A percentile compares a stretch with the other conserved stretches of the same genome.
Evolutionary conservation across 35 echinoderm and acorn worm genomes (phyloP).

Genomic region (Heliocidaris tuberculata): DNA sequence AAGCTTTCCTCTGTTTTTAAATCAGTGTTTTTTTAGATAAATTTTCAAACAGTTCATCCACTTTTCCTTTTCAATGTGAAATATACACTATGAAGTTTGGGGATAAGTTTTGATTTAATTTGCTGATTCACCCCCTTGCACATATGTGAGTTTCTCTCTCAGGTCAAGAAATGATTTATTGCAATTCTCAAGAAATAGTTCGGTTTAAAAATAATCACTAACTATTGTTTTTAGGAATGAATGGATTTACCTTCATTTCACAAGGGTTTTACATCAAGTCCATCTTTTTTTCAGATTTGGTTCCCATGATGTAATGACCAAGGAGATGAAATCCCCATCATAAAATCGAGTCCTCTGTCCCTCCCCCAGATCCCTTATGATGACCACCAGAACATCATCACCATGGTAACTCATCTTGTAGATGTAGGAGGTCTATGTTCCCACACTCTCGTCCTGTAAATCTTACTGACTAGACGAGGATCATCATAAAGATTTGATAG

Average conservation of each 20-base stretch:
- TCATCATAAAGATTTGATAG: neutral
- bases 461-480: neutral
- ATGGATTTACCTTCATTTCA: too few species aligned
- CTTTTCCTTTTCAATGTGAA: too few species aligned
- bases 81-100: too few species aligned
- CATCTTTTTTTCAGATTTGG: neutral
- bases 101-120: too few species aligned
- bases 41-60: too few species aligned
- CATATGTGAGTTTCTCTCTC: too few species aligned
- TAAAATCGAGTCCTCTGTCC: neutral
- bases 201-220: too few species aligned
- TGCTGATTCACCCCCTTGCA: too few species aligned
- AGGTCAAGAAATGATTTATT: too few species aligned
- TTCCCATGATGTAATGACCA: neutral
- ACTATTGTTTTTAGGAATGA: too few species aligned
- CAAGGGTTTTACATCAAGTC: too few species aligned
- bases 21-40: neutral
- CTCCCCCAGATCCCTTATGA: neutral
- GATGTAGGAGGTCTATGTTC: neutral
- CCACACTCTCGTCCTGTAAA: neutral
- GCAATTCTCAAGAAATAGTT: too few species aligned
- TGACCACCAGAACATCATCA: neutral
- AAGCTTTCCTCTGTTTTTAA: neutral
- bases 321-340: neutral
- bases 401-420: neutral